phyloP scores from a whole-genome alignment of 2,113 vertebrate genomes.

The Lota lota region DNA sequence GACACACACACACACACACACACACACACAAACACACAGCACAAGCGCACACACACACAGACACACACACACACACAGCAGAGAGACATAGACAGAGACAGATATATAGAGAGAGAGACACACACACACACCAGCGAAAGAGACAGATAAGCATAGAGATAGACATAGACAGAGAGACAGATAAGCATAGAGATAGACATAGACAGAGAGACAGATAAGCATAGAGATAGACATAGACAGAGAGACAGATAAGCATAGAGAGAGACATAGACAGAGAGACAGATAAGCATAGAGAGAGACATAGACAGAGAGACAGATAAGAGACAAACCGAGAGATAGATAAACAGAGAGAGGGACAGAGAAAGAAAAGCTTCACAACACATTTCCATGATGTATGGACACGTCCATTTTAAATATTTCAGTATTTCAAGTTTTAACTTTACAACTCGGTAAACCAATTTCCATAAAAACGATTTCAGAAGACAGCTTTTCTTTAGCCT shows the following conservation, averaged over 20 bases:
- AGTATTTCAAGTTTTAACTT: too few relatives aligned
- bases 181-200: not conserved
- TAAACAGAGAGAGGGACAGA: not conserved
- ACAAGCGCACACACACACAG: not conserved
- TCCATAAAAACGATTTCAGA: too few relatives aligned
- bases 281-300: not conserved
- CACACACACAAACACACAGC: not conserved
- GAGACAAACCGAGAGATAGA: not conserved
- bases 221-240: not conserved
- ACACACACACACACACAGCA: conserved; percentile 2
- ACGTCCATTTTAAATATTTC: too few relatives aligned
- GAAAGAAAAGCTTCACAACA: too few relatives aligned
- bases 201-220: not conserved
- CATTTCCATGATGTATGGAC: too few relatives aligned
- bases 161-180: not conserved
- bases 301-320: not conserved
- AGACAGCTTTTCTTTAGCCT: too few relatives aligned
- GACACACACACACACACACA: not conserved
- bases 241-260: not conserved
- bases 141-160: not conserved
- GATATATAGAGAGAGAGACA: not conserved
- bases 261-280: not conserved
- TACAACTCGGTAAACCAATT: too few relatives aligned
- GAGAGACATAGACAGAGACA: not conserved
- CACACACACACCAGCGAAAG: not conserved